Conservation (phyloP, 2,888 invertebrate species). For the Thalpophila matura region DNA sequence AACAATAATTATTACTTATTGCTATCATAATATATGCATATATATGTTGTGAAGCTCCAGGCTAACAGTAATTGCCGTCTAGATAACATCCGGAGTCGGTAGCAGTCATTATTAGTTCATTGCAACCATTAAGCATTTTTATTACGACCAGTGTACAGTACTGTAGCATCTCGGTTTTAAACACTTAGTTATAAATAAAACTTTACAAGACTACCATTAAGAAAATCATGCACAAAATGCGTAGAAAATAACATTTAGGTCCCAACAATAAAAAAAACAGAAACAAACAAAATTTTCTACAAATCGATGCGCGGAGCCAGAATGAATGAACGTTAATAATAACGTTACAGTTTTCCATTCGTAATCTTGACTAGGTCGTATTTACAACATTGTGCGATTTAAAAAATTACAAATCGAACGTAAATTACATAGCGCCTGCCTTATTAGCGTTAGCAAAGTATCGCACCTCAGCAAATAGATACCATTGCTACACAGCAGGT, state of each 20-base stretch:
- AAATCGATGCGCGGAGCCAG: too few relatives aligned
- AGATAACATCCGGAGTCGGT: constrained; percentile 26
- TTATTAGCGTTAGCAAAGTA: constrained; percentile 16
- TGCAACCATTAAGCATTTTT: constrained; percentile 25
- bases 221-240: too few relatives aligned
- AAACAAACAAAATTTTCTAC: too few relatives aligned
- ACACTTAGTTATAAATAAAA: constrained; percentile 1
- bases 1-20: constrained; percentile 6
- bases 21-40: too few relatives aligned
- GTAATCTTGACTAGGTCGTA: too few relatives aligned
- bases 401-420: too few relatives aligned
- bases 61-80: constrained; percentile 14
- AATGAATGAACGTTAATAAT: too few relatives aligned
- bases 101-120: constrained; percentile 26
- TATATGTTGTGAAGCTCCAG: too few relatives aligned
- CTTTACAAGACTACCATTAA: constrained; percentile 4
- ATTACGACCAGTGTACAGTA: constrained; percentile 10
- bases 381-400: neutral
- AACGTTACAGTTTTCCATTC: too few relatives aligned
- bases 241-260: too few relatives aligned
- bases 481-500: neutral
- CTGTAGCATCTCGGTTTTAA: neutral
- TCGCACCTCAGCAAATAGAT: neutral
- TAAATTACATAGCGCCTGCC: constrained; percentile 35
- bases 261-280: too few relatives aligned